Evolutionary conservation across 2,888 invertebrate genomes (phyloP).

Genomic region (Dioctria rufipes): DNA sequence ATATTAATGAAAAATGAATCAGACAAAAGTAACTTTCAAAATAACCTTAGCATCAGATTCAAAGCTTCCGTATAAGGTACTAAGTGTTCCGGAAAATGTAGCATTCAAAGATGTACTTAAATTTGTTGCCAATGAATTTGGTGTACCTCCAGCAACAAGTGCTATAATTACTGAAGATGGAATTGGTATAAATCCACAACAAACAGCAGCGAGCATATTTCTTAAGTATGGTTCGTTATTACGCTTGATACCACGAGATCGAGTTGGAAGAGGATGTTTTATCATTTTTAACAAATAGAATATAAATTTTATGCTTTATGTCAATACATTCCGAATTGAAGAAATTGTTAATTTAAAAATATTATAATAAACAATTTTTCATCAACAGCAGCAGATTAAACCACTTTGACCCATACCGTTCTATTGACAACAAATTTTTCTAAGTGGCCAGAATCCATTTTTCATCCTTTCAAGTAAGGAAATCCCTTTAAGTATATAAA

Average conservation of each 20-base stretch:
- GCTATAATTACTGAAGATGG: conserved; percentile 99
- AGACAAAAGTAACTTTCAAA: conserved; percentile 93
- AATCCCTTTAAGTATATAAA: conserved; percentile 54
- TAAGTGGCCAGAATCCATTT: conserved; percentile 47
- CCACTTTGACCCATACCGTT: not conserved
- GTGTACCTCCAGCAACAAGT: conserved; percentile 93
- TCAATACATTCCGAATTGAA: not conserved
- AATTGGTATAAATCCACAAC: conserved; percentile 96
- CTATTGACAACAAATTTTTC: conserved; percentile 42
- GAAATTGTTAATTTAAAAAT: too few relatives aligned
- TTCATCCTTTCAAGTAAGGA: conserved; percentile 32
- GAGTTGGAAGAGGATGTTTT: conserved; percentile 78
- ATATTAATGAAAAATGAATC: not conserved
- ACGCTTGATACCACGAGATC: conserved; percentile 92
- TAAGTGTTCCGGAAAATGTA: conserved; percentile 94
- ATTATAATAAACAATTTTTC: too few relatives aligned
- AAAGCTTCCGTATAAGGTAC: conserved; percentile 95
- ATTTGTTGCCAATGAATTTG: conserved; percentile 98
- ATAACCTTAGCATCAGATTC: conserved; percentile 97
- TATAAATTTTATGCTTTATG: not conserved
- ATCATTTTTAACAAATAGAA: too few relatives aligned
- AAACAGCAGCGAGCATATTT: conserved; percentile 96
- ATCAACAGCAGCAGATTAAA: not conserved
- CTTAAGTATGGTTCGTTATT: conserved; percentile 95
- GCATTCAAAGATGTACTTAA: conserved; percentile 97